phyloP scores from a whole-genome alignment of 2,797 vertebrate species.

The Cyclopterus lumpus region DNA sequence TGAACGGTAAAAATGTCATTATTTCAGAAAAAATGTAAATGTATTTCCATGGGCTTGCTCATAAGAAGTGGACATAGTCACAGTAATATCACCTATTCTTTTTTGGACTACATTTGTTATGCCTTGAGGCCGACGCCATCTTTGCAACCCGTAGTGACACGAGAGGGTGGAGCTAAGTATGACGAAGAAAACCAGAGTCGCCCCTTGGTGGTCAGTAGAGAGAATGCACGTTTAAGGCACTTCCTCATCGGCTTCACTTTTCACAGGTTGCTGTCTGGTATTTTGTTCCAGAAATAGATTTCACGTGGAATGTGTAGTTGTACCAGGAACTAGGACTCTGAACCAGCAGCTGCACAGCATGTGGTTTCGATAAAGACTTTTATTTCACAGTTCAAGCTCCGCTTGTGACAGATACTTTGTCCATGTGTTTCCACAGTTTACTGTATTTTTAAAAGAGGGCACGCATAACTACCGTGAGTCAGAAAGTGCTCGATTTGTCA shows the following conservation, averaged over 20 bases:
- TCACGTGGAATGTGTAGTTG: too few relatives aligned
- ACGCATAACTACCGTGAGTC: neutral
- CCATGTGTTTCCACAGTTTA: neutral
- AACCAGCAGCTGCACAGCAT: neutral
- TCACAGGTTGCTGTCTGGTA: neutral
- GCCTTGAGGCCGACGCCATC: neutral
- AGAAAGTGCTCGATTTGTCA: conserved; percentile 5
- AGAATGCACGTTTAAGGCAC: neutral
- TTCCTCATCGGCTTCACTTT: neutral
- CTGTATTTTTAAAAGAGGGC: neutral
- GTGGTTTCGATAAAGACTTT: neutral
- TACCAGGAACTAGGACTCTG: neutral
- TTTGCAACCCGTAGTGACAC: neutral
- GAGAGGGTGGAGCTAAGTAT: too few relatives aligned
- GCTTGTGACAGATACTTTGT: neutral
- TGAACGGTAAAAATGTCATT: neutral
- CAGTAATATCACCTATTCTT: neutral
- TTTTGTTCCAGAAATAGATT: neutral
- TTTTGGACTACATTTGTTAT: neutral
- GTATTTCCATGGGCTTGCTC: neutral
- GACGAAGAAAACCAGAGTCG: too few relatives aligned
- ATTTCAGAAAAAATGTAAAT: neutral
- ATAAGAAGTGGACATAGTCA: neutral
- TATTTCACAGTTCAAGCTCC: neutral
- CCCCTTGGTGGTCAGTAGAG: too few relatives aligned